Evolutionary conservation across 2,113 vertebrate species (phyloP).

Genomic region (Lutjanus erythropterus): DNA sequence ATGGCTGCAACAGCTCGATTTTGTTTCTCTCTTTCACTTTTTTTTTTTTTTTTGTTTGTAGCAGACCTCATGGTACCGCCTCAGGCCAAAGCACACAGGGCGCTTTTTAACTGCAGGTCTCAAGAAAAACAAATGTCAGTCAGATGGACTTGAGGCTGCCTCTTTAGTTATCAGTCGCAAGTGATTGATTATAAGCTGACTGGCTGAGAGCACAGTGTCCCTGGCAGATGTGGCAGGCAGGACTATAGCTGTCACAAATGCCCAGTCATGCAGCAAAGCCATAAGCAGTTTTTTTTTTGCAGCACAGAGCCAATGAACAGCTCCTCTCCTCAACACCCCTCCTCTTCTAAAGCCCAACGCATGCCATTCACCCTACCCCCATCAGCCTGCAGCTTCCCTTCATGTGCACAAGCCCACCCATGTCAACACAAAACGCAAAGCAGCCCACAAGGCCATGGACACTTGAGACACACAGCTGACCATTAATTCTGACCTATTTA

Average conservation of each 20-base stretch:
- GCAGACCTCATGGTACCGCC: slow-evolving; percentile 5
- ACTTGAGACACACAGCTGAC: slow-evolving; percentile 77
- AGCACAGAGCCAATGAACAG: slow-evolving; percentile 76
- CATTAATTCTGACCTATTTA: slow-evolving; percentile 83
- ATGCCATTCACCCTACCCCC: slow-evolving; percentile 82
- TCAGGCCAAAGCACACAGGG: slow-evolving; percentile 38
- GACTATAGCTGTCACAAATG: slow-evolving; percentile 84
- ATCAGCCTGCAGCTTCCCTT: slow-evolving; percentile 72
- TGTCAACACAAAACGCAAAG: slow-evolving; percentile 76
- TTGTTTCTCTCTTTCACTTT: neutral
- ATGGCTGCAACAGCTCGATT: neutral
- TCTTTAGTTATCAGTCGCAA: slow-evolving; percentile 66
- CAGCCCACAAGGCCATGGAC: slow-evolving; percentile 62
- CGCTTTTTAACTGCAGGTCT: slow-evolving; percentile 35
- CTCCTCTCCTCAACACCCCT: slow-evolving; percentile 66
- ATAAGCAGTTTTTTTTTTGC: slow-evolving; percentile 76
- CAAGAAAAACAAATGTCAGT: slow-evolving; percentile 55
- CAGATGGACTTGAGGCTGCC: slow-evolving; percentile 52
- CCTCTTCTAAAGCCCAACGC: slow-evolving; percentile 73
- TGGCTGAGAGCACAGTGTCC: slow-evolving; percentile 67
- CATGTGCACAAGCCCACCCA: slow-evolving; percentile 72
- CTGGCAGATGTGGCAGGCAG: slow-evolving; percentile 81
- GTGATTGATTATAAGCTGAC: slow-evolving; percentile 79
- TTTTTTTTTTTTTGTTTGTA: neutral
- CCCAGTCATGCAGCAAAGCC: slow-evolving; percentile 86